Percentiles rank a stretch among this genome's conserved stretches.
These are phyloP conservation scores for Sebastes hubbsi DNA, from an alignment of 2,797 vertebrate species.

Conservation along the genomic window DNA sequence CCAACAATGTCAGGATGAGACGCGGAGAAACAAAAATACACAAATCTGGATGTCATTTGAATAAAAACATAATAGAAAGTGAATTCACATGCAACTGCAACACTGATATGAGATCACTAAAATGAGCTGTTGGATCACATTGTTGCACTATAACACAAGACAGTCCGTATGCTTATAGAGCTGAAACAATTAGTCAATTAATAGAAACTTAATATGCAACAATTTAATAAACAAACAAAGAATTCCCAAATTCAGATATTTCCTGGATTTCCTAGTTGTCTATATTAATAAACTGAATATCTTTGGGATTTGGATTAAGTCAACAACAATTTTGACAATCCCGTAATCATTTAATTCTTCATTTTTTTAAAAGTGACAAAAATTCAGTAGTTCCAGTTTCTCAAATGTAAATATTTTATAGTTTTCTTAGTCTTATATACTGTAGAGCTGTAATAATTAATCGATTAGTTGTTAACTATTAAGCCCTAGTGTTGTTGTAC, in stretches of 20 bases:
- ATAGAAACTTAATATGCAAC: background rate
- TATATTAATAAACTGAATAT: background rate
- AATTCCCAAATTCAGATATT: background rate
- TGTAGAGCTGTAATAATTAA: too few species aligned
- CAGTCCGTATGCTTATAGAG: background rate
- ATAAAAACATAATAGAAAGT: background rate
- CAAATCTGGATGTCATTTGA: slow-evolving; percentile 2
- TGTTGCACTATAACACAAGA: background rate
- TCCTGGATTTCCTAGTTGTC: background rate
- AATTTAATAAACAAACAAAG: background rate
- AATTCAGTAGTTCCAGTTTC: background rate
- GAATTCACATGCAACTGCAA: background rate
- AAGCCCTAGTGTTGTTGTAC: too few species aligned
- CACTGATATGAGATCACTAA: background rate
- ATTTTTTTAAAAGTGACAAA: background rate
- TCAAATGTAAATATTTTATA: background rate
- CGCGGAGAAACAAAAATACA: slow-evolving; percentile 9
- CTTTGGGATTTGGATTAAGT: background rate
- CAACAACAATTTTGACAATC: background rate
- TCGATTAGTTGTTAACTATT: too few species aligned
- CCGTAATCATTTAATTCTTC: background rate
- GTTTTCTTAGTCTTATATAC: background rate
- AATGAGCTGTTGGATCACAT: background rate
- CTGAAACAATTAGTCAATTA: background rate
- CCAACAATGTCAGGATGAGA: slow-evolving; percentile 52